Evolutionary conservation across 1,140 invertebrate species (phyloP).

Genomic region (Caerostris darwini): DNA sequence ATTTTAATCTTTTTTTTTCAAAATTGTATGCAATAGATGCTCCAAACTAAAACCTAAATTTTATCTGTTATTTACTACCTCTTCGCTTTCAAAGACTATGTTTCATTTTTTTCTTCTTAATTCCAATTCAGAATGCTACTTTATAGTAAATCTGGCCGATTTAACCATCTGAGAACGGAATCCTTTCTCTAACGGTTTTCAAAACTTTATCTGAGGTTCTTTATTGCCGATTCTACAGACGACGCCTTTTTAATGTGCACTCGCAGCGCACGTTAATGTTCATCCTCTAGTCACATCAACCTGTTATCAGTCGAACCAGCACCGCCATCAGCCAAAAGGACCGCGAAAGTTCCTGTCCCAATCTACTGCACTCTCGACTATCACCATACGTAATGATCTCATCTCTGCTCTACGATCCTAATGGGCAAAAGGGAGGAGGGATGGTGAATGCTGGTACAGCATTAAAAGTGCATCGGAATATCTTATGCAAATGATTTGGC

Average conservation of each 20-base stretch:
- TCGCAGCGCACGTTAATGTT: background rate
- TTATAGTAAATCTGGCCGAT: background rate
- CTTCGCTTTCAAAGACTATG: too few species aligned
- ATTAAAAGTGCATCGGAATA: constrained; percentile 33
- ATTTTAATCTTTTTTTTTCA: too few species aligned
- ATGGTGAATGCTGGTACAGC: background rate
- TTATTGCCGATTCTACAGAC: constrained; percentile 10
- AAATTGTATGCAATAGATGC: too few species aligned
- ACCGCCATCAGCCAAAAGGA: background rate
- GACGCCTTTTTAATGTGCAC: constrained; percentile 35
- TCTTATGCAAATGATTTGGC: constrained; percentile 16
- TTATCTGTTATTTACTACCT: too few species aligned
- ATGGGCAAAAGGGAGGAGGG: background rate
- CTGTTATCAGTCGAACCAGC: background rate
- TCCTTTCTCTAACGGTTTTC: background rate
- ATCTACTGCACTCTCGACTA: background rate
- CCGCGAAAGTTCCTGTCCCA: constrained; percentile 16
- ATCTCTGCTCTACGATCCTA: background rate
- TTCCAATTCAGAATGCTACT: too few species aligned
- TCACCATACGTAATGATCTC: constrained; percentile 7
- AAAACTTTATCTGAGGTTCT: background rate
- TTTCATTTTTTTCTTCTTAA: too few species aligned
- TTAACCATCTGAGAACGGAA: background rate
- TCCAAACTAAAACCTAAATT: too few species aligned
- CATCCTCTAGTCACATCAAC: constrained; percentile 14